These are phyloP conservation scores for Melolontha melolontha DNA, from an alignment of 2,888 invertebrate species.

Conservation along the genomic window DNA sequence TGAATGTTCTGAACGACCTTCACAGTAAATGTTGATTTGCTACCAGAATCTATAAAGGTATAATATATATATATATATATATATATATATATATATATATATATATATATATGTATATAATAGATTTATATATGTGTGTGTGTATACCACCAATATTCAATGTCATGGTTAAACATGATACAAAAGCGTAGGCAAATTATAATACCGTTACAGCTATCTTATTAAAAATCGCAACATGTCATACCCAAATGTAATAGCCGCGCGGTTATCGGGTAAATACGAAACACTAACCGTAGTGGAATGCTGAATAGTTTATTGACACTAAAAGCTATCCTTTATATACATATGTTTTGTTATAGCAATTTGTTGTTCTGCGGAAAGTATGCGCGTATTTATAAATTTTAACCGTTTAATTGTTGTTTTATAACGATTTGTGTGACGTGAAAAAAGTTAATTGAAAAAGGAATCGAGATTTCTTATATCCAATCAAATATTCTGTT, in stretches of 20 bases:
- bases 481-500: no score
- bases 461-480: no score
- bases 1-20: slow-evolving; percentile 63
- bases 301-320: slow-evolving; percentile 45
- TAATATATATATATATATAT: slow-evolving; percentile 8
- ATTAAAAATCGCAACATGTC: slow-evolving; percentile 50
- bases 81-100: no score
- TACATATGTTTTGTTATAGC: slow-evolving; percentile 13
- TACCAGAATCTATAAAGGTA: slow-evolving; percentile 17
- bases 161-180: slow-evolving; percentile 1
- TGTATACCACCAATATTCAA: background rate
- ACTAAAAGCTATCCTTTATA: slow-evolving; percentile 11
- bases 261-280: slow-evolving; percentile 19
- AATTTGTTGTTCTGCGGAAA: background rate
- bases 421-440: no score
- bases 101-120: no score
- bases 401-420: no score
- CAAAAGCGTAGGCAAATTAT: slow-evolving; percentile 29
- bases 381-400: background rate
- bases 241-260: slow-evolving; percentile 40
- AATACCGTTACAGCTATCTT: slow-evolving; percentile 50
- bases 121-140: no score
- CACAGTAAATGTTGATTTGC: slow-evolving; percentile 56
- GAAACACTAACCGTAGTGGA: slow-evolving; percentile 39
- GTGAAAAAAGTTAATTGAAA: no score